Evolutionary conservation across 1,140 invertebrate species (phyloP), one percentile per base, ranked within the genome.

Genomic region (Habropoda laboriosa): DNA sequence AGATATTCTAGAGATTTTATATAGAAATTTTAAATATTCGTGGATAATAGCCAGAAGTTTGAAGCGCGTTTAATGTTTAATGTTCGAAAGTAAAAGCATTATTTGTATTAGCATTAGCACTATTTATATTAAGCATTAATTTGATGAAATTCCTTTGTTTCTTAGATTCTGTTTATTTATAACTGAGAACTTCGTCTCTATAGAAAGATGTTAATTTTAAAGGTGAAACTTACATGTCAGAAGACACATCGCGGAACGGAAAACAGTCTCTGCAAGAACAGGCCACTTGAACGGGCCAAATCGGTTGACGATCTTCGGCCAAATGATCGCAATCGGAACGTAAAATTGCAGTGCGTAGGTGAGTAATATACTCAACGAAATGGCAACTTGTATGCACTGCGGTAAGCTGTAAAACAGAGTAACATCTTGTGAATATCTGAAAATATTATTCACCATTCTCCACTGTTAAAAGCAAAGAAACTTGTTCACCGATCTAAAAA

Each of bases 331-430:
- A 32, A 95, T 92, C 51, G 97, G 96, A 3, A 98, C 96, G 90
- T 98, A 98, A 86, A 98, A 96, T 92, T 98, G 97, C 61, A 98
- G 93, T n/a, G 96, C 95, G 92, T 97, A 98, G 0, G 96, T 95
- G 64, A 97, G 93, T 82, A 97, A 94, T 81, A 98, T 96, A 24
- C 96, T 96, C 7, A 96, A 61, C 0, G 96, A 95, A 90, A 97
- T 97, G 30, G 96, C 94, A 2, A 97, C 85, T 88, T 92, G 94
- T 93, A 67, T 95, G 92, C 81, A 93, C 89, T 95, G 94, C 4
- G 94, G 93, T 72, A 95, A 91, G 24, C 95, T 95, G 88, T 18
- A 91, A 92, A 81, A 79, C 76, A 27, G 8, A 66, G 60, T 18
- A 12, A 55, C 4, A 12, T 24, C 16, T 16, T 18, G 1, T 21